These are phyloP conservation scores for Drosophila barbarae DNA, from an alignment of 2,888 invertebrate genomes.

Conservation along the genomic window DNA sequence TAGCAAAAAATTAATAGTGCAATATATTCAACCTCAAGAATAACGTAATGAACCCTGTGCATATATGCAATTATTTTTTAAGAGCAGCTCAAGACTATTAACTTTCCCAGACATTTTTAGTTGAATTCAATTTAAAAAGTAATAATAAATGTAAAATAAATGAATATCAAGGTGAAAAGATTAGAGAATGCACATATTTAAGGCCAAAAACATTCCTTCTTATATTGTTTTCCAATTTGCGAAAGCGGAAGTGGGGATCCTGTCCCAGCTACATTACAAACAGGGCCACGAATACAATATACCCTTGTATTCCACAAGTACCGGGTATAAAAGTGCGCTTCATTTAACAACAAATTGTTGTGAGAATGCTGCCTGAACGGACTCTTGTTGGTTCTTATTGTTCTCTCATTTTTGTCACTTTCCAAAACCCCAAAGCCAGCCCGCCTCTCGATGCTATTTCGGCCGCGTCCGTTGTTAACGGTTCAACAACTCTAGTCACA, in stretches of 20 bases:
- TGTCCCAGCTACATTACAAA: neutral
- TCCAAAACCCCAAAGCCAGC: too few relatives aligned
- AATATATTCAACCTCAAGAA: neutral
- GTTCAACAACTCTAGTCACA: conserved; percentile 68
- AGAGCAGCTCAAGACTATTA: neutral
- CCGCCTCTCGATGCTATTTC: conserved; percentile 11
- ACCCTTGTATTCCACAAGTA: conserved; percentile 5
- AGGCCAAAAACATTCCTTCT: neutral
- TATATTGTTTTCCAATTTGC: neutral
- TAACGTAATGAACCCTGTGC: neutral
- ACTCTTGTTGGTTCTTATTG: conserved; percentile 21
- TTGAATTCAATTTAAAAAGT: neutral
- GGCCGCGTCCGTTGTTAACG: conserved; percentile 48
- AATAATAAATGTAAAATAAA: too few relatives aligned
- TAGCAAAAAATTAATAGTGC: conserved; percentile 9
- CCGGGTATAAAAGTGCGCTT: conserved; percentile 59
- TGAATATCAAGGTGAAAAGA: too few relatives aligned
- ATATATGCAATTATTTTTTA: neutral
- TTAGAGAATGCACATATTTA: too few relatives aligned
- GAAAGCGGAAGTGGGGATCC: neutral
- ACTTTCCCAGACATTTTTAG: neutral
- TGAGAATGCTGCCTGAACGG: conserved; percentile 48
- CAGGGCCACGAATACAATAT: conserved; percentile 2
- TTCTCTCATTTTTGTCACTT: conserved; percentile 18
- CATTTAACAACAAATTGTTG: conserved; percentile 71